phyloP scores from a whole-genome alignment of 2,113 vertebrate genomes.

The Phaethornis superciliosus region DNA sequence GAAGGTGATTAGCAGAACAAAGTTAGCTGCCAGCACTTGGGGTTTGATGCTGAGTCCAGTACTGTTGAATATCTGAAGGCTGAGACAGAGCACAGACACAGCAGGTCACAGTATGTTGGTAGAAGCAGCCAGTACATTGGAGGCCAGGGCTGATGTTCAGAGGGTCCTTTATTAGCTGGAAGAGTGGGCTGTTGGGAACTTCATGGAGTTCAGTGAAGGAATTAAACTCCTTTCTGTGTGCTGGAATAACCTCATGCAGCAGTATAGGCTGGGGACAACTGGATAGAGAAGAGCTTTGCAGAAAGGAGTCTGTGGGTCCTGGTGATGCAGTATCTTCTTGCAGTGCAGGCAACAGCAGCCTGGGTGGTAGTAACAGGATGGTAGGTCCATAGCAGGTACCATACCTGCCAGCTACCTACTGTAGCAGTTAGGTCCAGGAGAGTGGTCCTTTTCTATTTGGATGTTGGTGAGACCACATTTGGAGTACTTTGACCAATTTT shows the following conservation, averaged over 20 bases:
- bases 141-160: not conserved
- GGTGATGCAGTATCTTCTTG: not conserved
- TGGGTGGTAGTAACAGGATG: not conserved
- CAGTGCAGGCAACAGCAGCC: not conserved
- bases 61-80: not conserved
- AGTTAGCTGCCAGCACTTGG: not conserved
- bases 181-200: not conserved
- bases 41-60: accelerated
- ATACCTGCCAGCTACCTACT: no score
- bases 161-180: not conserved
- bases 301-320: not conserved
- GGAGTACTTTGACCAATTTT: not conserved
- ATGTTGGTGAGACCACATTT: not conserved
- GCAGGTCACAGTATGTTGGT: not conserved
- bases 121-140: not conserved
- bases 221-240: not conserved
- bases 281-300: not conserved
- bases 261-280: not conserved
- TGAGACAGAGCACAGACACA: not conserved
- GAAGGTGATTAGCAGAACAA: not conserved
- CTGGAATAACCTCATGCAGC: not conserved
- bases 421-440: not conserved
- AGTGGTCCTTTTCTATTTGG: not conserved
- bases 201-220: not conserved
- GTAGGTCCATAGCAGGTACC: no score